Evolutionary conservation across 2,113 vertebrate species (phyloP).

Genomic region (Burhinus oedicnemus): DNA sequence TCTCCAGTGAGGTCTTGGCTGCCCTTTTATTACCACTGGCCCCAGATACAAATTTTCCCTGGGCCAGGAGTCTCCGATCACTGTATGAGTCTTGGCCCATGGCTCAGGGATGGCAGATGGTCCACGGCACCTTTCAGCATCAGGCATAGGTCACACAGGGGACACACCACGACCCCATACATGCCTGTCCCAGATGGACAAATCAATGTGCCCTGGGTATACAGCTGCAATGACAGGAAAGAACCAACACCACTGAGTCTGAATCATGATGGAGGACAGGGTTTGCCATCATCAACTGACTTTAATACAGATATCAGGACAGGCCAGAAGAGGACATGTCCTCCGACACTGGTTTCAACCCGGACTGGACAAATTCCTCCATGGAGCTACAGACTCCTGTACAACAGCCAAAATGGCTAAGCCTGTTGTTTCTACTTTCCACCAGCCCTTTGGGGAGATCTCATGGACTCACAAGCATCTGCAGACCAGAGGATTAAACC

Average conservation of each 20-base stretch:
- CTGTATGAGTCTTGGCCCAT: accelerated
- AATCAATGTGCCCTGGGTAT: background rate
- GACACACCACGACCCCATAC: background rate
- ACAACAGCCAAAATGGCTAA: background rate
- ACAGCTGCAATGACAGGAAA: background rate
- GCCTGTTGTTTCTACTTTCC: background rate
- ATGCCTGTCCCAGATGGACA: background rate
- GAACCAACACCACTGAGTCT: background rate
- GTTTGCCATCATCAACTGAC: background rate
- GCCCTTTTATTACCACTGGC: background rate
- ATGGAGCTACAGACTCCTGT: background rate
- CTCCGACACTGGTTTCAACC: background rate
- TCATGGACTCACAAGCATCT: background rate
- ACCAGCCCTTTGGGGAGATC: background rate
- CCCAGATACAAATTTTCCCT: background rate
- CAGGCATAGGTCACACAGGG: background rate
- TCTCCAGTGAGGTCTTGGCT: background rate
- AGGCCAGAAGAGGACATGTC: background rate
- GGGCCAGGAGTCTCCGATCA: accelerated
- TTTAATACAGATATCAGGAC: background rate
- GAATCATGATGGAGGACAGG: background rate
- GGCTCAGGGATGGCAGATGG: background rate
- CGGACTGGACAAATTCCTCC: background rate
- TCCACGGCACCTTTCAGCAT: accelerated
- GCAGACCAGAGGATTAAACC: background rate